Evolutionary conservation across 1,140 invertebrate genomes (phyloP), one percentile per base, ranked within the genome.

Genomic region (Cydia strobilella): DNA sequence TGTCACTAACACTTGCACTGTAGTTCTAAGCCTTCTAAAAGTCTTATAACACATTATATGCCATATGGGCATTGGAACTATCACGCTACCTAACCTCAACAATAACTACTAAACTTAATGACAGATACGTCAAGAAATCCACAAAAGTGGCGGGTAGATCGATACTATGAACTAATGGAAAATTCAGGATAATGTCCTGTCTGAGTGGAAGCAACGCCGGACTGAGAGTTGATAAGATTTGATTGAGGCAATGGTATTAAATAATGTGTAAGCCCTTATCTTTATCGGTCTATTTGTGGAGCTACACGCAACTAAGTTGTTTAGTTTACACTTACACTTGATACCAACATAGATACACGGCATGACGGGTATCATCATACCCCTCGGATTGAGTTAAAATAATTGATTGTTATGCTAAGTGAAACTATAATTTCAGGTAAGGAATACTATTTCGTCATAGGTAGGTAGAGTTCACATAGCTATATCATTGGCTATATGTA

Each of bases 201-300:
- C n/a, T 13, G 51, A 73, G 42, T 54, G 42, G 18, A 27, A 51
- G 23, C 35, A 9, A 20, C 23, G 20, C 18, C 20, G 72, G 72
- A 73, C 72, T 73, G 72, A 73, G 72, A 54, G 83, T 84, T 86
- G 90, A 92, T 92, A 92, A 92, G 80, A 83, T 86, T 82, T 83
- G 80, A 88, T 90, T 84, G 81, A 86, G 88, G 85, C 80, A 84
- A 86, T 82, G 82, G 80, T 84, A 82, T 88, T 85, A 84, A 86
- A 84, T 84, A 84, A 85, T 79, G 84, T 77, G 72, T 72, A 74
- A 83, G 79, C 78, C 78, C 88, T 90, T 92, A 90, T 92, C 90
- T 80, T 88, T 90, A 90, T 90, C 88, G 81, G 86, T 81, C 75
- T 87, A 82, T 88, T 90, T 89, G 79, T 54, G 35, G 66, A 66